Evolutionary conservation across 2,797 vertebrate genomes (phyloP), one percentile per base, ranked within the genome.

Genomic region (Poecile montanus): DNA sequence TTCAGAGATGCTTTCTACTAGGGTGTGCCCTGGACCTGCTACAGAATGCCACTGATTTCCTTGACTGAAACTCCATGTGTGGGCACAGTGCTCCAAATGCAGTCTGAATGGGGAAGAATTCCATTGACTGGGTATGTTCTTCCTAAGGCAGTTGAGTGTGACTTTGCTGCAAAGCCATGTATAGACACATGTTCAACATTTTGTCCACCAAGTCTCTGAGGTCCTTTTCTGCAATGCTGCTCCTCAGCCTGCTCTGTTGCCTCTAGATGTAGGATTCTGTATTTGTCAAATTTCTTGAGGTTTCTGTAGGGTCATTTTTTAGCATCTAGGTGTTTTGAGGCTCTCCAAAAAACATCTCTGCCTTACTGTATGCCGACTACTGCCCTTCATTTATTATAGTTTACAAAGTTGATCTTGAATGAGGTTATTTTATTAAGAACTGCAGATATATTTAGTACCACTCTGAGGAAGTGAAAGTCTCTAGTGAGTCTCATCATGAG

Each of bases 141-240:
- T 85, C 25, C 34, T 38, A 8, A 42, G n/a, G n/a, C 17, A 34
- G 22, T 23, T 48, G 5, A 12, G 4, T 16, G 16, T 0, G 42
- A 16, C 5, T 58, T 48, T 70, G 27, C 62, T 81, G 74, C n/a
- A 60, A 74, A 58, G 40, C 13, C 6, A 2, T 7, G 8, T 29
- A 2, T 13, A 67, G 32, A 47, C 2, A 2, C 1, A 1, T 7
- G n/a, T 19, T 87, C 40, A 63, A 4, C 16, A 9, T 76, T 29
- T n/a, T 57, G 17, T 65, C 9, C 18, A 15, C 18, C 20, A 26
- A 26, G 16, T 44, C 27, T n/a, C 2, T 0, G 3, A 34, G 11
- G 5, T 40, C 21, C 4, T 77, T 86, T 81, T 71, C 29, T 71
- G 26, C 13, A 44, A 20, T 66, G 19, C 22, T 68, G 16, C 19